These are phyloP conservation scores for Gnathonemus longibarbis DNA, from an alignment of 2,113 vertebrate genomes.

Conservation along the genomic window DNA sequence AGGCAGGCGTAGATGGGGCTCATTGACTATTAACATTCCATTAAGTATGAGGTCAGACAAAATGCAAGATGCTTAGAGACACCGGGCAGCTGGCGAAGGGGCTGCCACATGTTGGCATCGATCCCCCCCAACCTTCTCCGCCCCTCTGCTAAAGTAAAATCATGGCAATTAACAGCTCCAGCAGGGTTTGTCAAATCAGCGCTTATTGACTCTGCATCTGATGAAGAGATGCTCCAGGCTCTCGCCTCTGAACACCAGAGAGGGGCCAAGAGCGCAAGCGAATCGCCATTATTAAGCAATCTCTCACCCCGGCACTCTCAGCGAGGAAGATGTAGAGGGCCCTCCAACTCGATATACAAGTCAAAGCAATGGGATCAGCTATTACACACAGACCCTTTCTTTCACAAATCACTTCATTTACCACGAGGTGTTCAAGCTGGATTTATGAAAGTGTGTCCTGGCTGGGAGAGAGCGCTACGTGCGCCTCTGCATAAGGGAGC, in stretches of 20 bases:
- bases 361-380: slow-evolving; percentile 19
- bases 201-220: slow-evolving; percentile 16
- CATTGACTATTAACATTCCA: slow-evolving; percentile 42
- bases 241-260: neutral
- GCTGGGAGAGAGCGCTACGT: neutral
- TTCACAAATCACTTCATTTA: slow-evolving; percentile 21
- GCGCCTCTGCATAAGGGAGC: neutral
- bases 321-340: slow-evolving; percentile 2
- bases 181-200: slow-evolving; percentile 24
- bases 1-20: slow-evolving; percentile 28
- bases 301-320: neutral
- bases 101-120: slow-evolving; percentile 33
- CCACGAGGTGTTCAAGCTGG: slow-evolving; percentile 11
- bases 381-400: slow-evolving; percentile 12
- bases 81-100: slow-evolving; percentile 28
- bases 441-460: slow-evolving; percentile 22
- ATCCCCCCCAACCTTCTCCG: neutral
- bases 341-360: slow-evolving; percentile 19
- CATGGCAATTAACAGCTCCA: slow-evolving; percentile 32
- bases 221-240: slow-evolving; percentile 4
- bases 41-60: slow-evolving; percentile 43
- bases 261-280: slow-evolving; percentile 4
- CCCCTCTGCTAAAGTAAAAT: slow-evolving; percentile 28
- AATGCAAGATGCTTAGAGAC: slow-evolving; percentile 19
- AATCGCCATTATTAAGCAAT: slow-evolving; percentile 24